Base-by-base conservation (phyloP, 92 coral and sea anemone species). In the Parazoanthus darwini region DNA sequence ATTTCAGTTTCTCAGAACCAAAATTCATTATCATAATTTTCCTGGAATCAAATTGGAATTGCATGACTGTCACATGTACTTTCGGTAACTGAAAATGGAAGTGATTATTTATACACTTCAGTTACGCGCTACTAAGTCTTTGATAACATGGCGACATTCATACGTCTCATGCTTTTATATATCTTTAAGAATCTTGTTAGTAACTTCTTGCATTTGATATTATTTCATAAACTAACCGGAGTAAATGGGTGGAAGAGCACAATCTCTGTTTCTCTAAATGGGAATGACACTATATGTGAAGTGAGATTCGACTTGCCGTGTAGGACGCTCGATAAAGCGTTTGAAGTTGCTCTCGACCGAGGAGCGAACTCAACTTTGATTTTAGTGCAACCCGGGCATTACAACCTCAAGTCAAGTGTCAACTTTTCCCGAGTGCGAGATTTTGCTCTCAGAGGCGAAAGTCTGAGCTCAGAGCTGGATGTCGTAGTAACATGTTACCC, bases 341-440 rank as follows among this genome's bases (percentile, higher is more conserved):
- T 91, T 16, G 39, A 78, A 29, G 39, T 74, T 66, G 88, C 89
- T 37, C 33, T 72, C 51, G 36, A 33, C 22, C 50, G 42, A 1
- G 88, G 89, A 54, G 80, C 89, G 25, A 94, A 92, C 65, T 92
- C 93, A 63, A 94, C 96, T 68, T 88, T 66, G 74, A 78, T 94
- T 66, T 82, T 39, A 43, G 84, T 86, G 65, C 90, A 90, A 66
- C 51, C 68, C 26, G 96, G 93, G 13, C 59, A 76, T 73, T 92
- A 94, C 87, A 39, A 80, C 29, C 86, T 94, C 78, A 59, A 22
- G 46, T 56, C 86, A 42, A 89, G 91, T 66, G 56, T 67, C 86
- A 82, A 63, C 29, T 92, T 94, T 73, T 65, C 71, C 15, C 36
- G 90, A 38, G 70, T 92, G 29, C 82, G 22, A 25, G 84, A 89